Base-by-base conservation (phyloP, 1,140 invertebrate species). In the Papilio helenus region DNA sequence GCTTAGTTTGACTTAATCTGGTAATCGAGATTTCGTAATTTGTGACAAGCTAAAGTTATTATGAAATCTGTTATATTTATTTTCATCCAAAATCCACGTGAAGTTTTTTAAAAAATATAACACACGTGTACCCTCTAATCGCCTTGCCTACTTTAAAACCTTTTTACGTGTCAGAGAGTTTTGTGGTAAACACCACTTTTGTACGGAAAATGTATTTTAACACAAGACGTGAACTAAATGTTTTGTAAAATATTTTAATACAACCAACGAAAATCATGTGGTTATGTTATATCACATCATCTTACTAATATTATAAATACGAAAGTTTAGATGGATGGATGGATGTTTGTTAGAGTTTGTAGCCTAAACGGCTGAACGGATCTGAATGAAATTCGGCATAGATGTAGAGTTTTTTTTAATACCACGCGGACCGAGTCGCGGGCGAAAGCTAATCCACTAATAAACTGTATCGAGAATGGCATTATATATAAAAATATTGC, bases 131-230 rank as follows among this genome's bases (percentile, higher is more conserved):
- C 9, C 20, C 23, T 12, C 12, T 26, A 26, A 61, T 61, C 20
- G 20, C 18, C 58, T 23, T 61, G 23, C 58, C 23, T 61, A 26
- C 58, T 26, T 61, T 61, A 26, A 26, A 61, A 61, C 58, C 58
- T 61, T 61, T 61, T 26, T 26, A 61, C 58, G 58, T 61, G 58
- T 61, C 23, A 61, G 23, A 61, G 23, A 61, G 29, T 61, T 61
- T 61, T 29, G 58, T 26, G 8, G 23, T 61, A 26, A 58, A 61
- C 29, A n/a, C 55, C 9, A 61, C 23, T 29, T 61, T 61, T 61
- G 26, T 26, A 61, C 2, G 58, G 23, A 61, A 61, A 61, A 26
- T 20, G n/a, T 61, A 26, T 61, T 61, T 61, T 1, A 58, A 9
- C 55, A 58, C 8, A 61, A 61, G 58, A 2, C 29, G 58, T 9